phyloP scores from a whole-genome alignment of 2,888 invertebrate genomes.

The Quadroppia sp. region DNA sequence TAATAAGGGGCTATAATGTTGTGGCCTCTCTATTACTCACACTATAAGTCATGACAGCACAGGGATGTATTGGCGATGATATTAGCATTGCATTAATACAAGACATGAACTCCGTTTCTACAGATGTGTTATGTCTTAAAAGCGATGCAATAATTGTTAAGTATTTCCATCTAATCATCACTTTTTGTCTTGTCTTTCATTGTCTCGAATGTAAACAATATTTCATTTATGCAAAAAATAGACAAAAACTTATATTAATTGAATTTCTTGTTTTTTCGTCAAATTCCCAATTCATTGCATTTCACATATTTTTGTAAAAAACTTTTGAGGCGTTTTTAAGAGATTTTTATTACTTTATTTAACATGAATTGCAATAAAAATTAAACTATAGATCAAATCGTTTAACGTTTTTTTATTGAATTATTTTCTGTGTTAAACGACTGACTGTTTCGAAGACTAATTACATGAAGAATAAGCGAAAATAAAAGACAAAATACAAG shows the following conservation, averaged over 20 bases:
- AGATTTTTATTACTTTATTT: constrained; percentile 1
- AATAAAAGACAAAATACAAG: not conserved
- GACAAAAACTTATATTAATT: no score
- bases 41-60: constrained; percentile 18
- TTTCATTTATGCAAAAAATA: not conserved
- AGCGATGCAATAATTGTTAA: not conserved
- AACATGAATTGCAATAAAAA: constrained; percentile 4
- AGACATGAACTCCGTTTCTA: not conserved
- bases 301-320: not conserved
- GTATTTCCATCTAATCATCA: not conserved
- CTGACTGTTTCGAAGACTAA: constrained; percentile 6
- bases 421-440: not conserved
- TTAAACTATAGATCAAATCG: not conserved
- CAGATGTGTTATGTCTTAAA: not conserved
- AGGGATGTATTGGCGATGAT: not conserved
- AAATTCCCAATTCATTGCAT: not conserved
- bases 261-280: no score
- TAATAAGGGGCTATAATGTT: constrained; percentile 19
- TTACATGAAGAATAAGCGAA: not conserved
- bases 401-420: not conserved
- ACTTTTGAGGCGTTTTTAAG: not conserved
- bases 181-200: not conserved
- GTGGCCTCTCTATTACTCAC: not conserved
- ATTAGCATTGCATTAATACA: constrained; percentile 11
- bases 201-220: not conserved